phyloP scores from a whole-genome alignment of 2,888 invertebrate genomes.

The Drosophila ezoana region DNA sequence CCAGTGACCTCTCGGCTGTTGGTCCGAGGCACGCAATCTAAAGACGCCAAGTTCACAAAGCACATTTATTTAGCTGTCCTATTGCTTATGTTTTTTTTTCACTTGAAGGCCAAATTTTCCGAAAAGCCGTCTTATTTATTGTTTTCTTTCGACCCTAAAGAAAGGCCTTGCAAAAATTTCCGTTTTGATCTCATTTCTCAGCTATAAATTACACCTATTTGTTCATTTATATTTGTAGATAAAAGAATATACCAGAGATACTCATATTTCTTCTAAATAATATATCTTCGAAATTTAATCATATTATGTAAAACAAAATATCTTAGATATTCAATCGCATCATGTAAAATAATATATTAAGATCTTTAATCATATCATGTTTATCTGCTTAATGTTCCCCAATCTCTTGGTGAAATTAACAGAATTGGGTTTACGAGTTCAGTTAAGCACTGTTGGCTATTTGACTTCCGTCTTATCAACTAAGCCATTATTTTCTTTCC shows the following conservation, averaged over 20 bases:
- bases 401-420: slow-evolving; percentile 3
- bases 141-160: no score
- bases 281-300: not conserved
- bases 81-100: no score
- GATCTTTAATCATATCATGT: not conserved
- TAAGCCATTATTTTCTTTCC: slow-evolving; percentile 33
- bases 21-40: no score
- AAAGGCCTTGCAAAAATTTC: no score
- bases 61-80: no score
- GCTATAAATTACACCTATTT: not conserved
- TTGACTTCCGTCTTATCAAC: slow-evolving; percentile 33
- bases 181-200: no score
- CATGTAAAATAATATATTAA: no score
- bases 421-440: slow-evolving; percentile 36
- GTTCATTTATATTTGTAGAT: not conserved
- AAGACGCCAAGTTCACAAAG: no score
- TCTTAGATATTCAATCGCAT: slow-evolving; percentile 2
- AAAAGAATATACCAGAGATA: not conserved
- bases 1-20: no score
- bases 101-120: no score
- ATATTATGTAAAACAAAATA: not conserved
- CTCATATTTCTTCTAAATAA: not conserved
- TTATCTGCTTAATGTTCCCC: not conserved
- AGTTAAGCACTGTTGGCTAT: slow-evolving; percentile 13
- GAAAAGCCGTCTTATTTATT: no score